These are phyloP conservation scores for Chymomyza costata DNA, from an alignment of 1,140 invertebrate genomes.

Conservation along the genomic window DNA sequence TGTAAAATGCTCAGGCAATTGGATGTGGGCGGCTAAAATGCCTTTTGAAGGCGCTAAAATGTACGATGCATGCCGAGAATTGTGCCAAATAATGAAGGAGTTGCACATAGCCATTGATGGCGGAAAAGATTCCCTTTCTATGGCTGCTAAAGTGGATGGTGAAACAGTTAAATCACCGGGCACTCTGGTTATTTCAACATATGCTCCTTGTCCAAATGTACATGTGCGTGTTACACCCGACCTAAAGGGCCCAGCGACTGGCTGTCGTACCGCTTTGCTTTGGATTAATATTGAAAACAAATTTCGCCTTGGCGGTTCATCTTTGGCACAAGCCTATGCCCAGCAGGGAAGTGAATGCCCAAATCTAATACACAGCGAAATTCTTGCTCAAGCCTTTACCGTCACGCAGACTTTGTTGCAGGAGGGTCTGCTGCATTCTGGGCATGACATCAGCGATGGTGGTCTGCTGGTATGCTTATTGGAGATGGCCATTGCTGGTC, in stretches of 20 bases:
- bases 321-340: conserved; percentile 91
- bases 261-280: conserved; percentile 78
- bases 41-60: conserved; percentile 92
- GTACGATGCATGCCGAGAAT: conserved; percentile 90
- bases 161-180: conserved; percentile 92
- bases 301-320: conserved; percentile 89
- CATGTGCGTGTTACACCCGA: conserved; percentile 90
- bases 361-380: conserved; percentile 84
- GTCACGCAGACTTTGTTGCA: conserved; percentile 88
- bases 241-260: conserved; percentile 82
- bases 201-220: conserved; percentile 94
- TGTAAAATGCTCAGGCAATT: conserved; percentile 98
- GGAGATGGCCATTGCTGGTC: conserved; percentile 96
- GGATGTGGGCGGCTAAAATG: conserved; percentile 99
- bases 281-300: conserved; percentile 83
- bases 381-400: conserved; percentile 86
- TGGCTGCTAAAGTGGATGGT: conserved; percentile 90
- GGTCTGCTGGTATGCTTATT: conserved; percentile 92
- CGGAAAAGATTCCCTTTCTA: conserved; percentile 98
- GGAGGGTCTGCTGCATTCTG: conserved; percentile 85
- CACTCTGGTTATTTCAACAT: conserved; percentile 94
- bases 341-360: conserved; percentile 89
- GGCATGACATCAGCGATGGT: conserved; percentile 98
- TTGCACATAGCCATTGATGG: conserved; percentile 96
- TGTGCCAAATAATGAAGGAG: conserved; percentile 90